A percentile compares a stretch with the other conserved stretches of the same genome.
Conservation (phyloP, 2,888 invertebrate species). For the Phortica okadai region DNA sequence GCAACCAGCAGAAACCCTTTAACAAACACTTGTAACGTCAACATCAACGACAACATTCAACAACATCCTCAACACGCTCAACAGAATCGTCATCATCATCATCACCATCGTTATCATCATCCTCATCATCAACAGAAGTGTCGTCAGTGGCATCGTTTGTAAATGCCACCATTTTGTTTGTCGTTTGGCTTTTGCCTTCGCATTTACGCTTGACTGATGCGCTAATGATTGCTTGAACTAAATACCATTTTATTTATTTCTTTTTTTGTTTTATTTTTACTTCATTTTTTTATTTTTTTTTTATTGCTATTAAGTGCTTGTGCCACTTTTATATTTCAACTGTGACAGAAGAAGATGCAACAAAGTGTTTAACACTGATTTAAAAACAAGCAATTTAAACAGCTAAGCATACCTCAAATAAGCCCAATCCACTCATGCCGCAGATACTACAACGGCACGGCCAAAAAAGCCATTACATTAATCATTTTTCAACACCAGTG, state of each 20-base stretch:
- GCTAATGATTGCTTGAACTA: constrained; percentile 31
- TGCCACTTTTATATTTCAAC: neutral
- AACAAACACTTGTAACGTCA: constrained; percentile 7
- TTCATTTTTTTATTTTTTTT: neutral
- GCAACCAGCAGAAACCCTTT: constrained; percentile 6
- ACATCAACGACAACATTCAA: neutral
- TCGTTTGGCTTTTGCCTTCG: constrained; percentile 20
- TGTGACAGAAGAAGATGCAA: neutral
- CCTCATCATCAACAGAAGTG: neutral
- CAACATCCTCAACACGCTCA: neutral
- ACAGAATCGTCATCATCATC: constrained; percentile 20
- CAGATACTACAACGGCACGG: neutral
- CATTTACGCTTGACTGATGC: constrained; percentile 29
- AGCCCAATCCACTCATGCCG: constrained; percentile 22
- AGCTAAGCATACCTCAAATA: constrained; percentile 26
- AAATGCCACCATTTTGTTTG: constrained; percentile 7
- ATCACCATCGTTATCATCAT: constrained; percentile 6
- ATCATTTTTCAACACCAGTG: neutral
- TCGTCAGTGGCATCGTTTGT: constrained; percentile 20
- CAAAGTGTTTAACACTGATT: neutral
- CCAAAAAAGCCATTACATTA: neutral
- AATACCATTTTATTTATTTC: constrained; percentile 1
- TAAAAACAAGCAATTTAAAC: neutral
- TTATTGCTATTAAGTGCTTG: neutral
- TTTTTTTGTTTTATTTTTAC: neutral